Percentiles rank a stretch among this genome's conserved stretches.
These are phyloP conservation scores for Achlya flavicornis DNA, from an alignment of 2,888 invertebrate species.

Conservation along the genomic window DNA sequence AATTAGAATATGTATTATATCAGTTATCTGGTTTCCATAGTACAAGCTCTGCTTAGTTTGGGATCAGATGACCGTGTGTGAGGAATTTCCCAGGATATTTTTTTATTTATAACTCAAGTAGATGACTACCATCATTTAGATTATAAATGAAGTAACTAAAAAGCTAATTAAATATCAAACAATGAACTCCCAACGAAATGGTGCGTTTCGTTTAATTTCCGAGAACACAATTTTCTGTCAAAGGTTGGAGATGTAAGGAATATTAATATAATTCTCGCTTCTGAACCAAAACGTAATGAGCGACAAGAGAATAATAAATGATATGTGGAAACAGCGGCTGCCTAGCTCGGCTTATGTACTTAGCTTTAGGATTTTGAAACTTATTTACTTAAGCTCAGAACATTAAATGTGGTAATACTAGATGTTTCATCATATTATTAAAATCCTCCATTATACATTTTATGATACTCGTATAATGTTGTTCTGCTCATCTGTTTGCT, in stretches of 20 bases:
- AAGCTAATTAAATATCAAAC: neutral
- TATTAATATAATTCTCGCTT: neutral
- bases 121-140: too few species aligned
- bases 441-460: too few species aligned
- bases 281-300: neutral
- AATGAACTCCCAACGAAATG: neutral
- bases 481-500: too few species aligned
- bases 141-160: too few species aligned
- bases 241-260: neutral
- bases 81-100: too few species aligned
- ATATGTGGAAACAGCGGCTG: neutral
- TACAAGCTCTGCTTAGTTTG: too few species aligned
- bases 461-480: too few species aligned
- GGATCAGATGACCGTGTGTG: too few species aligned
- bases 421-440: too few species aligned
- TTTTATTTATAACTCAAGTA: too few species aligned
- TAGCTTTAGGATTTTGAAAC: neutral
- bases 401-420: neutral
- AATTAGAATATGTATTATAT: too few species aligned
- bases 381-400: neutral
- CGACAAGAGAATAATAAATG: constrained; percentile 6
- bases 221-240: neutral
- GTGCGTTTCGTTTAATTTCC: neutral
- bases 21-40: too few species aligned
- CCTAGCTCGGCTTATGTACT: neutral